Evolutionary conservation across 23 tunicate species (phyloP).

Genomic region (Ascidia mentula): DNA sequence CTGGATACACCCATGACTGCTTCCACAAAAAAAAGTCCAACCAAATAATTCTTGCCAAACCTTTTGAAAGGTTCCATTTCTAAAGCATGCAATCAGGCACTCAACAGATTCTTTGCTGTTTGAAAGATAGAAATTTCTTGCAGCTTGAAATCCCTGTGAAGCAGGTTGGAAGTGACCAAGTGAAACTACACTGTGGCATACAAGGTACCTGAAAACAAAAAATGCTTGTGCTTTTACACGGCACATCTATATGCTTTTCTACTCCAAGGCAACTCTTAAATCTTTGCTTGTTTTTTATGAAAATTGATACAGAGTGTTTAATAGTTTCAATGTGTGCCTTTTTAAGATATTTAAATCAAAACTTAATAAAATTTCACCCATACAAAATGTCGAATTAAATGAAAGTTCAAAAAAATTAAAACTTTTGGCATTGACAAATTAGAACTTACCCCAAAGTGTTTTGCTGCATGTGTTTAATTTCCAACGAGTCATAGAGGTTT

Average conservation of each 20-base stretch:
- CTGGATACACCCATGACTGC: no score
- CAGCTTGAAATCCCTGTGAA: conserved; percentile 58
- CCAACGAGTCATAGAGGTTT: conserved; percentile 72
- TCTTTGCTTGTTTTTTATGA: no score
- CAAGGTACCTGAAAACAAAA: conserved; percentile 41
- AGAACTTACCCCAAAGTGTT: conserved; percentile 79
- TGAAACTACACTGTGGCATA: conserved; percentile 51
- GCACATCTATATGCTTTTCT: no score
- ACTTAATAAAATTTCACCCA: background rate
- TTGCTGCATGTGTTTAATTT: conserved; percentile 87
- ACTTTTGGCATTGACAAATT: background rate
- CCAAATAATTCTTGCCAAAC: conserved; percentile 14
- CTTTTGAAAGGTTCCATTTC: conserved; percentile 86
- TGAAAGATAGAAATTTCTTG: conserved; percentile 44
- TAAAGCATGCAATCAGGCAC: conserved; percentile 72
- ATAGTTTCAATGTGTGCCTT: background rate
- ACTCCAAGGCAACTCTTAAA: no score
- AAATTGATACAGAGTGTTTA: no score
- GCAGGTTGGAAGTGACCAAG: conserved; percentile 78
- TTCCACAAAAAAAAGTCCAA: background rate
- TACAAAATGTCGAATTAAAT: background rate
- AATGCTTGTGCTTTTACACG: no score
- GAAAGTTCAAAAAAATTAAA: background rate
- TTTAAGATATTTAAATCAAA: background rate
- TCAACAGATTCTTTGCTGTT: conserved; percentile 75